These are phyloP conservation scores for Galemys pyrenaicus DNA, from an alignment of 2,113 vertebrate species.

Conservation along the genomic window DNA sequence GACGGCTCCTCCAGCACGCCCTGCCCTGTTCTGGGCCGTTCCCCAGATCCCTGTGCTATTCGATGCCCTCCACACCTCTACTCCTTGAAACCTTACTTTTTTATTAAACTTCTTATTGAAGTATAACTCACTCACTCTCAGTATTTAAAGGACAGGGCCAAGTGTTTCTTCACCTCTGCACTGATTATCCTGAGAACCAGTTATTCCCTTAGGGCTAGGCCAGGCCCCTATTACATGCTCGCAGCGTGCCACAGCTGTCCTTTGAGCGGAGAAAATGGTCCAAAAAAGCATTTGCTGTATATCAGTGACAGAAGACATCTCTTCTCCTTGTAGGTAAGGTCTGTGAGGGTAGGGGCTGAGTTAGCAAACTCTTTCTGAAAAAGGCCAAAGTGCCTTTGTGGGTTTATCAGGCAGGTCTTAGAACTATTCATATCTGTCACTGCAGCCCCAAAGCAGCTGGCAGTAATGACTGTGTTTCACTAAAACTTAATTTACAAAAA, in stretches of 20 bases:
- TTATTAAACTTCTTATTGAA: neutral
- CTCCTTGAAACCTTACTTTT: neutral
- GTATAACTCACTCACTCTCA: neutral
- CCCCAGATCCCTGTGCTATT: neutral
- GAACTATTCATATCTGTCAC: neutral
- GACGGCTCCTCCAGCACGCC: neutral
- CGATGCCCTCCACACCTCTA: neutral
- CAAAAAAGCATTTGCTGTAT: neutral
- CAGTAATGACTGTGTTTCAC: neutral
- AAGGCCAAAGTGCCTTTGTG: neutral
- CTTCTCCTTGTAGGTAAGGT: neutral
- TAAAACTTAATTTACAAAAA: constrained; percentile 28
- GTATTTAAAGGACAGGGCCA: neutral
- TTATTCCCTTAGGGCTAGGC: neutral
- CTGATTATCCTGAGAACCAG: neutral
- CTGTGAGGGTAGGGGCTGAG: no score
- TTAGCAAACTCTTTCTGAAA: neutral
- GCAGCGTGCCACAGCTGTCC: neutral
- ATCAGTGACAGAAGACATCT: neutral
- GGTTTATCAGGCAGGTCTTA: neutral
- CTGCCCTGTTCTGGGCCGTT: neutral
- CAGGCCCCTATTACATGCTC: neutral
- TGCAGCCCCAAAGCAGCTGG: neutral
- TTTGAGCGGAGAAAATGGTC: neutral
- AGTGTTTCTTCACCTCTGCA: neutral